Evolutionary conservation across 2,113 vertebrate genomes (phyloP), one percentile per base, ranked within the genome.

Genomic region (Lanius ludovicianus): DNA sequence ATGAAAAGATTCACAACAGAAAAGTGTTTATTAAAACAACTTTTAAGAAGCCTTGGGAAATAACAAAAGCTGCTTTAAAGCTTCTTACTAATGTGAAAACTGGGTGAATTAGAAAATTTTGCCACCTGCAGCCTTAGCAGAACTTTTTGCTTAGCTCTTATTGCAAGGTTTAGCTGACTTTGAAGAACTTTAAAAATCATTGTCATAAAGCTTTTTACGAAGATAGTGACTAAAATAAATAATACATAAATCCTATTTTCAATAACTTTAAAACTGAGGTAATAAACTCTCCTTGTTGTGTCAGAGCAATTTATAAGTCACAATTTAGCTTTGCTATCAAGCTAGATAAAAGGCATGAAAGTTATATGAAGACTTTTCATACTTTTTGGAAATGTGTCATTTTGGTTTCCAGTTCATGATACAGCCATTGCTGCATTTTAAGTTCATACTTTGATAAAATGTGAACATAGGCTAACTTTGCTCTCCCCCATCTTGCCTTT

Each of bases 21-120:
- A 87, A 97, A 93, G 97, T 97, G 93, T 98, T 98, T 97, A 95
- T 97, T 98, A 97, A 96, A 97, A 97, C 84, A 95, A 94, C 86
- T 97, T 97, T 98, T 80, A 97, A 95, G 90, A 96, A 95, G 89
- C 67, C 73, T 73, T 86, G 63, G 77, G 74, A 93, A 96, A 90
- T 95, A 97, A 96, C 37, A 93, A 98, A 96, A 93, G 18, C 62
- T 71, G 67, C 89, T 98, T 97, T 94, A 96, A 97, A 93, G 47
- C 41, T 96, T 92, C 55, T 64, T 95, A 87, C 96, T 97, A 97
- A 97, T 96, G 63, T 97, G 96, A 96, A 96, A 60, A 69, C n/a
- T 90, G 33, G 30, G 89, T 84, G 52, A 94, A 96, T 93, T 91
- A 75, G 85, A 91, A 96, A 97, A 97, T 91, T 97, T 97, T 83